Evolutionary conservation across 2,797 vertebrate genomes (phyloP).

Genomic region (Gambusia yucatana): DNA sequence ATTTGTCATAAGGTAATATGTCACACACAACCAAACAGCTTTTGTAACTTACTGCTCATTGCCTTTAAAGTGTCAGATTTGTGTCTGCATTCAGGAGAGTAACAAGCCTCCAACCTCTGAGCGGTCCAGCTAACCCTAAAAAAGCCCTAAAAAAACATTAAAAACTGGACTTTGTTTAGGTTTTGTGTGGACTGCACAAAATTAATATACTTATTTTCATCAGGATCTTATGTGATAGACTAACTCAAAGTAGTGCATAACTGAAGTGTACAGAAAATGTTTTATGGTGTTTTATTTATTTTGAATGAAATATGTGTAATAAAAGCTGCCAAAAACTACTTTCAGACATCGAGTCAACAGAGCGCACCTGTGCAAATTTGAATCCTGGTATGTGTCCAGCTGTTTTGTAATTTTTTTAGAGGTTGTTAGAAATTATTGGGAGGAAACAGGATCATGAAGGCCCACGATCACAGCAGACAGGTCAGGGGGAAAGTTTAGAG

Average conservation of each 20-base stretch:
- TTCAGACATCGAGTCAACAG: background rate
- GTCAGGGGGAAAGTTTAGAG: background rate
- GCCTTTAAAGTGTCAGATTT: conserved; percentile 53
- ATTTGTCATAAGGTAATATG: conserved; percentile 51
- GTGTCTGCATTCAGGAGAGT: background rate
- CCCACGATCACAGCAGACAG: background rate
- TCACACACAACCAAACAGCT: conserved; percentile 15
- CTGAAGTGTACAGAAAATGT: background rate
- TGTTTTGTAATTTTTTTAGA: background rate
- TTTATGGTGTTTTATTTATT: background rate
- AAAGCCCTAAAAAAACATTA: background rate
- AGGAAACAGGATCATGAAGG: background rate
- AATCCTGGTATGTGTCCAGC: background rate
- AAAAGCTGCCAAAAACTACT: no score
- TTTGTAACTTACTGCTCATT: conserved; percentile 20
- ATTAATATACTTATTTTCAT: background rate
- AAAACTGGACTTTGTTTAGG: background rate
- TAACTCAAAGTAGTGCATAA: background rate
- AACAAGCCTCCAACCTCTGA: background rate
- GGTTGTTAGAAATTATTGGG: background rate
- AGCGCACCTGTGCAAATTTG: background rate
- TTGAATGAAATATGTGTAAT: background rate
- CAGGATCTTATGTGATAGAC: background rate
- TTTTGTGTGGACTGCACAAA: background rate
- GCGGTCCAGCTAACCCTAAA: conserved; percentile 9